Conservation (phyloP, 2,113 vertebrate species). For the Cebus imitator region DNA sequence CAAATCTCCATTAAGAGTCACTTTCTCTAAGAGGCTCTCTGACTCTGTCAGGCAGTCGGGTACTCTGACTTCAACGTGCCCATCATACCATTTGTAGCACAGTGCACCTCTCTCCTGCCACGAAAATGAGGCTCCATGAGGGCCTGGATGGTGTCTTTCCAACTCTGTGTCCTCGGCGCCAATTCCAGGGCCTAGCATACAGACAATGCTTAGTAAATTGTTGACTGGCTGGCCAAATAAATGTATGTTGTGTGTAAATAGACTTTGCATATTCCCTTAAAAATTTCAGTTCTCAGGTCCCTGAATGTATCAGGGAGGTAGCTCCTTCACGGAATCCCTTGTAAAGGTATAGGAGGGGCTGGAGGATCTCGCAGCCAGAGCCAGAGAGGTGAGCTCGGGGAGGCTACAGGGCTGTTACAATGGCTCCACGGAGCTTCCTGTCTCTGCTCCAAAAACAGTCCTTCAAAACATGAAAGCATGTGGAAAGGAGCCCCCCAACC, state of each 20-base stretch:
- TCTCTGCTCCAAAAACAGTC: not conserved
- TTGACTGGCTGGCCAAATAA: not conserved
- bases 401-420: not conserved
- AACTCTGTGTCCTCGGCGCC: not conserved
- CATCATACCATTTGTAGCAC: not conserved
- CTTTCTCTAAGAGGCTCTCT: not conserved
- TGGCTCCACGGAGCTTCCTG: not conserved
- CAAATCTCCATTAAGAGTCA: not conserved
- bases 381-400: not conserved
- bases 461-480: not conserved
- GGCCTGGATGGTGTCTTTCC: not conserved
- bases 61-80: not conserved
- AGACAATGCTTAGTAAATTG: not conserved
- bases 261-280: not conserved
- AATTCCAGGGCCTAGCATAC: not conserved
- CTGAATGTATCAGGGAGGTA: not conserved
- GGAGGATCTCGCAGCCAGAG: not conserved
- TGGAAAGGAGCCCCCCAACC: not conserved
- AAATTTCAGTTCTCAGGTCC: not conserved
- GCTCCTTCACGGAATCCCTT: not conserved
- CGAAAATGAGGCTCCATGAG: not conserved
- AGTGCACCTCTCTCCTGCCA: not conserved
- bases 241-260: not conserved
- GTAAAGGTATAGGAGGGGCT: not conserved
- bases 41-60: not conserved